These are phyloP conservation scores for Proisotoma minuta DNA, from an alignment of 2,888 invertebrate species.

Conservation along the genomic window DNA sequence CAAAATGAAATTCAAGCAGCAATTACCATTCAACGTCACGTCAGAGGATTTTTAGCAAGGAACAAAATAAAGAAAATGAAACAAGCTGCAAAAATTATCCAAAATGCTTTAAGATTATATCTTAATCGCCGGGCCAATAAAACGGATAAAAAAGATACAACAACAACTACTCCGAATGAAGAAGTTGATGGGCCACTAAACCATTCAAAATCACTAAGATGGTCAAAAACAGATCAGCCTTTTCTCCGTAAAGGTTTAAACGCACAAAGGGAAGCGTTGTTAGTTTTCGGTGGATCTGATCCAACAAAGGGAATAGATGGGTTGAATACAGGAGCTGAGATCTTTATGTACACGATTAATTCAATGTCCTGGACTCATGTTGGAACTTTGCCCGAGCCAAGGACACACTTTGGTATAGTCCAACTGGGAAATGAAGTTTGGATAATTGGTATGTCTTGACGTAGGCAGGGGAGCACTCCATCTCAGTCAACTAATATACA, in stretches of 20 bases:
- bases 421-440: conserved; percentile 18
- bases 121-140: not conserved
- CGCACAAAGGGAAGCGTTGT: conserved; percentile 59
- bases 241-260: conserved; percentile 51
- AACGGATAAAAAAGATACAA: not conserved
- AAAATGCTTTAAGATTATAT: conserved; percentile 5
- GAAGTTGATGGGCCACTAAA: not conserved
- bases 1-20: conserved; percentile 18
- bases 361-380: conserved; percentile 64
- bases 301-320: conserved; percentile 49
- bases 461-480: not conserved
- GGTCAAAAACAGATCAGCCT: too few species aligned
- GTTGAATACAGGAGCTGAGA: conserved; percentile 61
- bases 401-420: conserved; percentile 59
- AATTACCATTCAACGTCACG: conserved; percentile 15
- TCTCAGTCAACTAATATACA: not conserved
- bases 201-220: not conserved
- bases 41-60: conserved; percentile 17
- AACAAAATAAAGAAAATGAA: conserved; percentile 7
- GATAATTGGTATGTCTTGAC: conserved; percentile 21
- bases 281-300: conserved; percentile 67
- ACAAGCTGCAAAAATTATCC: conserved; percentile 5
- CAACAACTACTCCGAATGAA: not conserved
- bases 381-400: conserved; percentile 64
- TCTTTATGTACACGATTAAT: conserved; percentile 54